A percentile compares a stretch with the other conserved stretches of the same genome.
phyloP scores from a whole-genome alignment of 1,140 invertebrate genomes.

The Calephelis virginiensis region DNA sequence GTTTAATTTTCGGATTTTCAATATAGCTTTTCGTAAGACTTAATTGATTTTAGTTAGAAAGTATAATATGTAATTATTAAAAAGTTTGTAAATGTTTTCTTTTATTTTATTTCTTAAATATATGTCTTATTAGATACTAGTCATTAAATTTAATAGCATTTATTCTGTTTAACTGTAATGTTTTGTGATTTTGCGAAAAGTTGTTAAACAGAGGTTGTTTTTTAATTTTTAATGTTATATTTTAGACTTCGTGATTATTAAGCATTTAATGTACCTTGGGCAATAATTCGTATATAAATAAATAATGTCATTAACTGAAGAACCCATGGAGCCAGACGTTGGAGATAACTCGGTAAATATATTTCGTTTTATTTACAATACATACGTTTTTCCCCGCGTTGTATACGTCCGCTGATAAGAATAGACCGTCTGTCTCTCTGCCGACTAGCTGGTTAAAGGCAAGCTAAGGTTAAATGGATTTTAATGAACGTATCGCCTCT shows the following conservation, averaged over 20 bases:
- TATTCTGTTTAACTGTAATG: not conserved
- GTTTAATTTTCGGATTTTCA: not conserved
- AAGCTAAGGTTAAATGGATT: too few relatives aligned
- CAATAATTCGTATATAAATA: not conserved
- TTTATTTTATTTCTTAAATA: not conserved
- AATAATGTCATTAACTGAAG: conserved; percentile 78
- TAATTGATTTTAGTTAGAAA: not conserved
- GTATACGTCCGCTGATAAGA: too few relatives aligned
- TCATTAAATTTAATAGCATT: not conserved
- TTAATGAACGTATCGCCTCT: too few relatives aligned
- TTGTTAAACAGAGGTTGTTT: not conserved
- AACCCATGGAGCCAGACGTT: conserved; percentile 77
- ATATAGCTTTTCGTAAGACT: not conserved
- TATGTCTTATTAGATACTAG: not conserved
- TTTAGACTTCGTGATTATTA: not conserved
- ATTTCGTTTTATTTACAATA: not conserved
- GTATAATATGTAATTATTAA: not conserved
- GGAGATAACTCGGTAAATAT: conserved; percentile 80
- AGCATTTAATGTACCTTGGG: not conserved
- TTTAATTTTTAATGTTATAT: not conserved
- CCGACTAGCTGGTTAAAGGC: too few relatives aligned
- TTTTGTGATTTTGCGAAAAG: conserved; percentile 7
- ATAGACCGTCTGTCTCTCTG: too few relatives aligned
- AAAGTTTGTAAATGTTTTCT: not conserved
- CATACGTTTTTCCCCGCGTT: too few relatives aligned